Percentiles rank a stretch among this genome's conserved stretches.
phyloP scores from a whole-genome alignment of 2,797 vertebrate genomes.

The Astyanax mexicanus region DNA sequence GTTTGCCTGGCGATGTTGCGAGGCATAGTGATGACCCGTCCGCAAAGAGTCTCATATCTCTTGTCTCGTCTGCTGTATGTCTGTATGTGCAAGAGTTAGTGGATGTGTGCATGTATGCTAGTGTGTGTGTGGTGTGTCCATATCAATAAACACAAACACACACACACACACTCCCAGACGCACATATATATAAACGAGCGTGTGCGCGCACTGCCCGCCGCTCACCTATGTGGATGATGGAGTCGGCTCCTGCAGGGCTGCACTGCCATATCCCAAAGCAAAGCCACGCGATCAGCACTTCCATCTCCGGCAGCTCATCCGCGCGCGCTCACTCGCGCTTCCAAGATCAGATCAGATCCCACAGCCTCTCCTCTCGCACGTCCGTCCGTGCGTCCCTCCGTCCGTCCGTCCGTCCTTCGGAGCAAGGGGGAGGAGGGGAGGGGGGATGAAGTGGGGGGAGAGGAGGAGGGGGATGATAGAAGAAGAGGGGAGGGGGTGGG shows the following conservation, averaged over 20 bases:
- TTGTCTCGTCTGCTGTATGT: background rate
- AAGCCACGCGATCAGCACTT: constrained; percentile 91
- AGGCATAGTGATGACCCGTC: background rate
- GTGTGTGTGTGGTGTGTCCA: background rate
- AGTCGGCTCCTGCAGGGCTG: constrained; percentile 92
- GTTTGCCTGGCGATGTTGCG: background rate
- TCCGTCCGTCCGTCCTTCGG: background rate
- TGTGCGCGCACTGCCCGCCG: constrained; percentile 21
- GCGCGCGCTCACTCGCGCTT: constrained; percentile 73
- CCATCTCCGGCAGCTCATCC: constrained; percentile 93
- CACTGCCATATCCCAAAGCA: constrained; percentile 94
- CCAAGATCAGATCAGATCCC: background rate
- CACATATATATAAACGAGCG: no score
- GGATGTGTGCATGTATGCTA: no score
- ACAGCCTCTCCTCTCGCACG: background rate
- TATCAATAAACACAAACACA: no score
- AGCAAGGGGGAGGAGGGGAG: background rate
- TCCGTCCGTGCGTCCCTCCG: background rate
- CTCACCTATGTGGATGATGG: constrained; percentile 99
- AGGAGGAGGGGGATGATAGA: background rate
- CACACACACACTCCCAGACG: no score
- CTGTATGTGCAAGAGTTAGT: background rate
- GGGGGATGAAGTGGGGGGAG: no score
- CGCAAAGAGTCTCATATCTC: no score
- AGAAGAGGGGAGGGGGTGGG: background rate